Evolutionary conservation across 1,140 invertebrate genomes (phyloP).

Genomic region (Drosophila quadrilineata): DNA sequence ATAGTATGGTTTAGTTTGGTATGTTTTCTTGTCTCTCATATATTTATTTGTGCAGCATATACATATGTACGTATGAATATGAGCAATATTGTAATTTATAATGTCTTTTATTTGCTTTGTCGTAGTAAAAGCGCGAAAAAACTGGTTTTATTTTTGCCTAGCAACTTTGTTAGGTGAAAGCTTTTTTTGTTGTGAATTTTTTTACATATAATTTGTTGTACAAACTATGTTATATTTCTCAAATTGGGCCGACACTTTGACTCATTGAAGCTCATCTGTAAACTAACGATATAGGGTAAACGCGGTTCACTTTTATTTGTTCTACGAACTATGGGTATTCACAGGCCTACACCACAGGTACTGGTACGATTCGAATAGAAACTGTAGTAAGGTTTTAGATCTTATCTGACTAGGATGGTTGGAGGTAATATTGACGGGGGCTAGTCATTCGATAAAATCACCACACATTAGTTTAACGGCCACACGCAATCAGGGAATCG

Average conservation of each 20-base stretch:
- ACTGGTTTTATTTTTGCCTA: constrained; percentile 59
- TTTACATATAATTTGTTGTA: constrained; percentile 23
- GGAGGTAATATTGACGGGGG: constrained; percentile 9
- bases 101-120: constrained; percentile 60
- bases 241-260: constrained; percentile 64
- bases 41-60: not conserved
- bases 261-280: constrained; percentile 45
- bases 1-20: constrained; percentile 25
- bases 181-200: constrained; percentile 63
- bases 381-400: constrained; percentile 22
- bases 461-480: constrained; percentile 51
- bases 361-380: not conserved
- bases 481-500: constrained; percentile 53
- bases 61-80: constrained; percentile 11
- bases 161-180: constrained; percentile 58
- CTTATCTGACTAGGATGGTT: constrained; percentile 28
- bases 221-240: constrained; percentile 20
- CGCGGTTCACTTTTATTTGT: constrained; percentile 59
- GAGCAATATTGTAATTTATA: constrained; percentile 66
- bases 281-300: constrained; percentile 57
- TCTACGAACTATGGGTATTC: constrained; percentile 2
- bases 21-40: too few species aligned
- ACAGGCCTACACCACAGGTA: not conserved
- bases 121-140: constrained; percentile 45
- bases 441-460: constrained; percentile 62